These are phyloP conservation scores for Ophioderma brevispina DNA, from an alignment of 35 echinoderm and acorn worm genomes.

Conservation along the genomic window DNA sequence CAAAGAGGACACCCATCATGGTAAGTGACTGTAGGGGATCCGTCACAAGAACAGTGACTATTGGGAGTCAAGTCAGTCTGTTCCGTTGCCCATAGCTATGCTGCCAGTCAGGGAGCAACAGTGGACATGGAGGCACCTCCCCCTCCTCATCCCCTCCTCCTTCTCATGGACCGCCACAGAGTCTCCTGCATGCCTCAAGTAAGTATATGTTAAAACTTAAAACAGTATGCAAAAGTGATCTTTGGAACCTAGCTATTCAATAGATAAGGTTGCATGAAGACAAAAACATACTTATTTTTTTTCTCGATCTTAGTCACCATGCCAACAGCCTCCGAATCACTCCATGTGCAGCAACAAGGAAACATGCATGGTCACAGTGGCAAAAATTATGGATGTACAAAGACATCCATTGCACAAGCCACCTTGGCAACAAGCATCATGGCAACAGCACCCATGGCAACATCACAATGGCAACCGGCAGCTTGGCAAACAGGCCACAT, in stretches of 20 bases:
- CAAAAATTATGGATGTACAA: too few relatives aligned
- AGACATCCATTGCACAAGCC: not conserved
- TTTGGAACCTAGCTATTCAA: too few relatives aligned
- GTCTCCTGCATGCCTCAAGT: slow-evolving; percentile 19
- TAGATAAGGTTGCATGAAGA: too few relatives aligned
- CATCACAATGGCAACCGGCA: not conserved
- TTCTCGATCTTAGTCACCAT: too few relatives aligned
- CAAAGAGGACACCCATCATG: slow-evolving; percentile 11
- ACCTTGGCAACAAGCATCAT: not conserved
- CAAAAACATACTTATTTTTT: too few relatives aligned
- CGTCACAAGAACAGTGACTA: not conserved
- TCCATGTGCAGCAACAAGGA: too few relatives aligned
- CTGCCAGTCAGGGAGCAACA: not conserved
- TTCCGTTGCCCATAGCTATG: not conserved
- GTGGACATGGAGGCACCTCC: not conserved
- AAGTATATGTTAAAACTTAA: not conserved
- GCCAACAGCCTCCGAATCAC: not conserved
- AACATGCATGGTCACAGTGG: too few relatives aligned
- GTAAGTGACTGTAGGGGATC: not conserved
- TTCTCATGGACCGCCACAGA: slow-evolving; percentile 10
- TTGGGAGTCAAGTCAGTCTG: not conserved
- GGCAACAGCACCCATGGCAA: slow-evolving; percentile 17
- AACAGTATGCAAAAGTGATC: too few relatives aligned
- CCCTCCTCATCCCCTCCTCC: not conserved
- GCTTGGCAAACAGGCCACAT: too few relatives aligned